phyloP scores from a whole-genome alignment of 2,888 invertebrate species.

The Brenthis daphne region DNA sequence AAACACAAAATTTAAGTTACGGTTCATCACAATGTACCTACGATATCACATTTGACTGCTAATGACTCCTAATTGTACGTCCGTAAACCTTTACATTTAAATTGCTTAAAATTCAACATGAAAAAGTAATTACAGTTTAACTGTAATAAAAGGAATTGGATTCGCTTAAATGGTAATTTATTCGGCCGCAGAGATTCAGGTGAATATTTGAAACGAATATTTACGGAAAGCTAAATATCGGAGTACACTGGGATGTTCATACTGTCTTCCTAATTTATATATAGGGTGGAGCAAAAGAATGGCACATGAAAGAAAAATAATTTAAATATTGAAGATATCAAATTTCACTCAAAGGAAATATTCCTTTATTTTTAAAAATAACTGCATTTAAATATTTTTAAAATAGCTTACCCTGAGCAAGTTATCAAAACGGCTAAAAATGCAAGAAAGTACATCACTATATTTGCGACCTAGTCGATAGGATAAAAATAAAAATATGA shows the following conservation, averaged over 20 bases:
- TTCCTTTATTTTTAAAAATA: too few relatives aligned
- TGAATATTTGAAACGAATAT: conserved; percentile 17
- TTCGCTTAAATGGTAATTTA: conserved; percentile 22
- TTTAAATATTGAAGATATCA: too few relatives aligned
- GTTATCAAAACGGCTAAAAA: too few relatives aligned
- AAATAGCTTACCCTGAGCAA: too few relatives aligned
- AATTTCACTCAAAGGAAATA: too few relatives aligned
- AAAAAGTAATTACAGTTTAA: conserved; percentile 23
- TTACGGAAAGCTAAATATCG: conserved; percentile 6
- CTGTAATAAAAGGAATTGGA: conserved; percentile 22
- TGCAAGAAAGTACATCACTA: too few relatives aligned
- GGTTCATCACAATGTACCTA: not conserved
- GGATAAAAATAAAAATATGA: too few relatives aligned
- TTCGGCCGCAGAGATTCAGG: conserved; percentile 23
- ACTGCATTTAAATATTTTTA: too few relatives aligned
- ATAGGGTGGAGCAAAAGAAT: too few relatives aligned
- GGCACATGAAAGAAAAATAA: too few relatives aligned
- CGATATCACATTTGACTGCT: not conserved
- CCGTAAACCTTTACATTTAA: not conserved
- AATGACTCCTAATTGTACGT: conserved; percentile 7
- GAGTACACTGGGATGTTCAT: not conserved
- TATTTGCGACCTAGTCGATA: too few relatives aligned
- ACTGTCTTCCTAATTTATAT: not conserved
- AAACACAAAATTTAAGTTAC: not conserved
- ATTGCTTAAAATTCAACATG: conserved; percentile 20